These are phyloP conservation scores for Pardosa pseudoannulata DNA, from an alignment of 2,888 invertebrate genomes.

Conservation along the genomic window DNA sequence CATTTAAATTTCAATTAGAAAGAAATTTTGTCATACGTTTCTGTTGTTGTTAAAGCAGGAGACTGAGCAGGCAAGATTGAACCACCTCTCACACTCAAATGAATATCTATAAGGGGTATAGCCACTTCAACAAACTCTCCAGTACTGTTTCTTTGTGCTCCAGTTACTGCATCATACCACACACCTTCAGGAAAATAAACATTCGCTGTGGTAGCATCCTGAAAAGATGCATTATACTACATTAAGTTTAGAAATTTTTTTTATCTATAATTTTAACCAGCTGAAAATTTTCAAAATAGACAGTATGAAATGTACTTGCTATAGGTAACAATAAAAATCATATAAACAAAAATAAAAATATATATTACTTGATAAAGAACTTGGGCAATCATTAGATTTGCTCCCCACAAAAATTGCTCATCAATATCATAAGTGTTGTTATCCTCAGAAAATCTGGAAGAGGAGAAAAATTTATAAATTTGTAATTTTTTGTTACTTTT, in stretches of 20 bases:
- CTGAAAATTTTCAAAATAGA: too few relatives aligned
- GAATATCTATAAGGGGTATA: neutral
- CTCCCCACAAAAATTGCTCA: slow-evolving; percentile 87
- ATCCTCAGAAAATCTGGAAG: slow-evolving; percentile 80
- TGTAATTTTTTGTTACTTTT: too few relatives aligned
- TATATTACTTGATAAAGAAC: slow-evolving; percentile 79
- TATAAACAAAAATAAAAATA: too few relatives aligned
- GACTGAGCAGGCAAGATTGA: neutral
- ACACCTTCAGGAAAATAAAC: slow-evolving; percentile 83
- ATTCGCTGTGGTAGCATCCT: slow-evolving; percentile 64
- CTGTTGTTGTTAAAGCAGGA: slow-evolving; percentile 7
- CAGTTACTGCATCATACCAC: slow-evolving; percentile 80
- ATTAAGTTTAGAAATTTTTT: too few relatives aligned
- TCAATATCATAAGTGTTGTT: slow-evolving; percentile 83
- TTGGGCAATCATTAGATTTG: slow-evolving; percentile 85
- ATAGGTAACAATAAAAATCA: too few relatives aligned
- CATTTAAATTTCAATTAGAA: too few relatives aligned
- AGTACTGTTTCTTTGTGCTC: neutral
- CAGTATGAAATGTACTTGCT: too few relatives aligned
- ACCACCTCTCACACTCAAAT: slow-evolving; percentile 2
- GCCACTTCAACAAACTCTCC: neutral
- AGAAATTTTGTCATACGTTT: too few relatives aligned
- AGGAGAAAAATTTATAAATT: too few relatives aligned
- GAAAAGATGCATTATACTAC: too few relatives aligned
- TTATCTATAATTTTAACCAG: too few relatives aligned